A percentile compares a stretch with the other conserved stretches of the same genome.
Evolutionary conservation across 2,113 vertebrate species (phyloP).

Genomic region (Trichomycterus rosablanca): DNA sequence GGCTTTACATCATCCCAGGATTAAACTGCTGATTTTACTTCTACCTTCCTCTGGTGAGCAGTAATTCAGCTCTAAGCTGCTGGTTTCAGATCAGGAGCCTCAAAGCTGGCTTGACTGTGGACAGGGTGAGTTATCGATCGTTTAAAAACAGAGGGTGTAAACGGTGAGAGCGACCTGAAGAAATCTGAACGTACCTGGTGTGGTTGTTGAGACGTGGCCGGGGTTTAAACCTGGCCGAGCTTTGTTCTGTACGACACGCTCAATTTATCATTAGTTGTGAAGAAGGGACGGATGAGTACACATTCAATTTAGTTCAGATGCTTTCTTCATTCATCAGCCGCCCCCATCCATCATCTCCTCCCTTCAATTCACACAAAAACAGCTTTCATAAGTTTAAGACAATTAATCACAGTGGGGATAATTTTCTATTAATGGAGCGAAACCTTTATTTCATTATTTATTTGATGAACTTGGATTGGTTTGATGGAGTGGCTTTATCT

Average conservation of each 20-base stretch:
- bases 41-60: too few species aligned
- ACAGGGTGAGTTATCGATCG: too few species aligned
- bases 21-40: too few species aligned
- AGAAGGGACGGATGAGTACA: slow-evolving; percentile 97
- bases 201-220: slow-evolving; percentile 58
- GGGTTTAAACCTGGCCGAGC: slow-evolving; percentile 77
- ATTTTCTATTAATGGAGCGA: slow-evolving; percentile 94
- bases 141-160: too few species aligned
- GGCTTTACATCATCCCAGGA: too few species aligned
- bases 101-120: too few species aligned
- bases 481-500: slow-evolving; percentile 67
- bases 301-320: slow-evolving; percentile 99
- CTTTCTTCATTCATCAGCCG: slow-evolving; percentile 95
- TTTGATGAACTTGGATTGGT: slow-evolving; percentile 74
- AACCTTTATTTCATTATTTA: slow-evolving; percentile 77
- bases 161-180: too few species aligned
- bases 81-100: too few species aligned
- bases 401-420: slow-evolving; percentile 96
- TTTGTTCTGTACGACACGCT: slow-evolving; percentile 97
- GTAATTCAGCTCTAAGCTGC: too few species aligned
- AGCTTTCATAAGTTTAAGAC: slow-evolving; percentile 90
- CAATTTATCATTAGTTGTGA: slow-evolving; percentile 99
- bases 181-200: too few species aligned
- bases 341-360: slow-evolving; percentile 87
- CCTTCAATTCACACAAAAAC: slow-evolving; percentile 82